phyloP scores from a whole-genome alignment of 2,888 invertebrate genomes.

The Polietes domitor region DNA sequence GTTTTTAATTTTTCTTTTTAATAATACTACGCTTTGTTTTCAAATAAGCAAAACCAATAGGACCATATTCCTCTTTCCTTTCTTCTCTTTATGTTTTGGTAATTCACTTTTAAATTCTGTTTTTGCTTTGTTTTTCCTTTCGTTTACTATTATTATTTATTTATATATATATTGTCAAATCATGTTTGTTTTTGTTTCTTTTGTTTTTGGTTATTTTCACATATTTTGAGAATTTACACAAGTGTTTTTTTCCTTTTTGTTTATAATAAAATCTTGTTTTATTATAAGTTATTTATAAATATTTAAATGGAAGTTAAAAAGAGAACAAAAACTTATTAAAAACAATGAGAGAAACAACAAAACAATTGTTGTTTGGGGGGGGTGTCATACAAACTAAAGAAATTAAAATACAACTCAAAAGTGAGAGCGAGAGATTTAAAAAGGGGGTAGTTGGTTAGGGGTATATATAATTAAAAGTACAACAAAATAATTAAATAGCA shows the following conservation, averaged over 20 bases:
- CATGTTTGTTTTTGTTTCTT: constrained; percentile 25
- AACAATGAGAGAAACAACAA: constrained; percentile 58
- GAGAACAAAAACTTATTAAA: constrained; percentile 54
- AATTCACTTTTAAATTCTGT: constrained; percentile 35
- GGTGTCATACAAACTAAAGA: constrained; percentile 27
- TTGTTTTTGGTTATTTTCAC: constrained; percentile 45
- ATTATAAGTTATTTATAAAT: constrained; percentile 29
- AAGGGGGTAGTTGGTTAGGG: too few species aligned
- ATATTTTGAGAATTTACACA: constrained; percentile 38
- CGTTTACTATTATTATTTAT: constrained; percentile 16
- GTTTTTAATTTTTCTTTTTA: constrained; percentile 58
- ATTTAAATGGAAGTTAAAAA: constrained; percentile 26
- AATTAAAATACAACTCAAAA: constrained; percentile 7
- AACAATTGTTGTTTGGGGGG: constrained; percentile 57
- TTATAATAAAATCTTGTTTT: neutral
- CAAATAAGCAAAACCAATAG: constrained; percentile 65
- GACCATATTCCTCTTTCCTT: constrained; percentile 29
- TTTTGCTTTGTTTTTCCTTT: constrained; percentile 50
- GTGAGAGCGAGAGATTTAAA: constrained; percentile 28
- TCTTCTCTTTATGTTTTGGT: constrained; percentile 44
- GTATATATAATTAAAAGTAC: constrained; percentile 52
- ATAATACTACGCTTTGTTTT: constrained; percentile 47
- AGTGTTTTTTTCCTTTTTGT: constrained; percentile 9
- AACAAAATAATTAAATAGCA: constrained; percentile 34
- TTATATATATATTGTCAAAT: constrained; percentile 37